A percentile compares a stretch with the other conserved stretches of the same genome.
phyloP scores from a whole-genome alignment of 2,113 vertebrate species.

The Ondatra zibethicus region DNA sequence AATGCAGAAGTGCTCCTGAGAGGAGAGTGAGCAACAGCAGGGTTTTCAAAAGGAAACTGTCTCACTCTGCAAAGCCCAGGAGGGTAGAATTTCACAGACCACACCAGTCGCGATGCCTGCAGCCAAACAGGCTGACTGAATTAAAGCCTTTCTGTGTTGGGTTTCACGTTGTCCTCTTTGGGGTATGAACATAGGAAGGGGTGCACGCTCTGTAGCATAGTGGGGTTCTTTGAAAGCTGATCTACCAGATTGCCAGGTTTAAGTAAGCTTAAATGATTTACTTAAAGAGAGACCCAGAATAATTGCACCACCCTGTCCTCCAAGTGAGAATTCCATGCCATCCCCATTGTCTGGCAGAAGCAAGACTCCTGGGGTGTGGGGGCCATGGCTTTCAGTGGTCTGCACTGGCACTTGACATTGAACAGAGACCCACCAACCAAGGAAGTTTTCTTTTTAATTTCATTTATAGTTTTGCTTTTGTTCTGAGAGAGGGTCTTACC shows the following conservation, averaged over 20 bases:
- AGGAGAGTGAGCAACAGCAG: background rate
- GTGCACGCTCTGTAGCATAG: constrained; percentile 18
- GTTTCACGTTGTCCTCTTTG: constrained; percentile 44
- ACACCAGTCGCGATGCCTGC: background rate
- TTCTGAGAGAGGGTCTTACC: background rate
- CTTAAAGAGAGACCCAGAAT: constrained; percentile 26
- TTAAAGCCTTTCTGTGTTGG: constrained; percentile 58
- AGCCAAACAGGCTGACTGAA: constrained; percentile 72
- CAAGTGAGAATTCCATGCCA: accelerated
- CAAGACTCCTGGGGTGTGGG: background rate
- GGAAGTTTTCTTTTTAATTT: background rate
- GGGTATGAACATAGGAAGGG: constrained; percentile 65
- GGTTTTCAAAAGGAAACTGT: background rate
- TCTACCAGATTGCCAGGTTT: constrained; percentile 18
- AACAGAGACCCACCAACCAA: background rate
- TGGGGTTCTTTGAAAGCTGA: constrained; percentile 28
- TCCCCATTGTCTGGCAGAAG: background rate
- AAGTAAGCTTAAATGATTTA: background rate
- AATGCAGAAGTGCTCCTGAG: background rate
- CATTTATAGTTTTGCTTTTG: background rate
- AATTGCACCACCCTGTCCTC: background rate
- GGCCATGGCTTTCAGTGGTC: background rate
- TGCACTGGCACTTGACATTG: background rate
- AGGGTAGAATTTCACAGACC: constrained; percentile 54
- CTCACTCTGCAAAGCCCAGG: constrained; percentile 4